Evolutionary conservation across 2,113 vertebrate genomes (phyloP), one percentile per base, ranked within the genome.

Genomic region (Eonycteris spelaea): DNA sequence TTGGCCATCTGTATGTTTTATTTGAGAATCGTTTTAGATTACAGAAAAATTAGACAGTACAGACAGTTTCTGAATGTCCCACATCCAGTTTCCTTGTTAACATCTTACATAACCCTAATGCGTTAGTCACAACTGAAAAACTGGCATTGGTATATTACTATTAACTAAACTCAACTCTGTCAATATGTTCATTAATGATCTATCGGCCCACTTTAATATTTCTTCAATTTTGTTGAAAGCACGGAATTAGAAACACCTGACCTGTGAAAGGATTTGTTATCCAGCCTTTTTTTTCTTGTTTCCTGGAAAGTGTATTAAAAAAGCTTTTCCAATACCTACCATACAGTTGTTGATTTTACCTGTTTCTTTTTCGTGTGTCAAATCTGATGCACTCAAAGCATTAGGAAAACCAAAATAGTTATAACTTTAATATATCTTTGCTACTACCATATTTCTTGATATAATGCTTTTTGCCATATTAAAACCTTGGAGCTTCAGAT

Each of bases 161-260:
- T 95, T 74, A 67, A 70, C 55, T 57, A 70, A 48, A 12, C n/a
- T 51, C 28, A 48, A 14, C 51, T 51, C 51, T 24, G 21, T 88
- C 73, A 57, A 0, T 79, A 55, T 91, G 53, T 16, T 84, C 57
- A 68, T 91, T 53, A 68, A 14, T 91, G 67, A 45, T 91, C 45
- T 83, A 16, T 59, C 61, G 74, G 88, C 82, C 91, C 35, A 83
- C 18, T 90, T 86, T 86, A 53, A 33, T 71, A n/a, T 51, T 86
- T 86, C 26, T 97, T 73, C 55, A 68, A 74, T 87, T 94, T 92
- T 80, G 57, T 96, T 84, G 83, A 88, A 92, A 92, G 68, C 48
- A 75, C 28, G 40, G 92, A 86, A 94, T 94, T 96, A 89, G 83
- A 95, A 93, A 95, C 57, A 94, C 33, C 63, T 94, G 70, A 91